Evolutionary conservation across 2,797 vertebrate species (phyloP).

Genomic region (Enteromius unitaeniatus): DNA sequence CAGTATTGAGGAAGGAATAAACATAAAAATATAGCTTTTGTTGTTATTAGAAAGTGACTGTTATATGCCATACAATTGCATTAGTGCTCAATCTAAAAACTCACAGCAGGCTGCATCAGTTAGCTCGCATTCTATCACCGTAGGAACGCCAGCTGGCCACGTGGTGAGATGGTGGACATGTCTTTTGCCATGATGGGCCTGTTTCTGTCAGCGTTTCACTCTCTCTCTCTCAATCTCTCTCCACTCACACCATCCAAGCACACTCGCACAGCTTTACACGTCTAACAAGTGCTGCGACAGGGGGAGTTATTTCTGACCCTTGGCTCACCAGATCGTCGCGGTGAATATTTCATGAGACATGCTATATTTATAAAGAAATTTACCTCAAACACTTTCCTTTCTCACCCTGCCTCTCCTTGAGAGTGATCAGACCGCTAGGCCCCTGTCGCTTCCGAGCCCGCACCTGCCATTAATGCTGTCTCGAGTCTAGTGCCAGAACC

Average conservation of each 20-base stretch:
- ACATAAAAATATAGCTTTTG: not conserved
- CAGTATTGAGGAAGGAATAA: not conserved
- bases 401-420: constrained; percentile 31
- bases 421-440: constrained; percentile 7
- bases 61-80: not conserved
- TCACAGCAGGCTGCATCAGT: constrained; percentile 16
- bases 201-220: constrained; percentile 45
- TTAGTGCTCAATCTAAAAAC: constrained; percentile 17
- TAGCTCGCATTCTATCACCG: constrained; percentile 34
- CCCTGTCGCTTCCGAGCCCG: constrained; percentile 14
- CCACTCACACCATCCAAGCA: constrained; percentile 30
- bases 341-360: constrained; percentile 66
- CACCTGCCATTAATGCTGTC: constrained; percentile 36
- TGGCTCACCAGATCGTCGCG: constrained; percentile 50
- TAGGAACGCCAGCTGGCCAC: constrained; percentile 29
- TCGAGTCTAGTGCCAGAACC: constrained; percentile 11
- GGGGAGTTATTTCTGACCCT: constrained; percentile 61
- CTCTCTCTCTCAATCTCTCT: constrained; percentile 36
- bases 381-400: constrained; percentile 56
- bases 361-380: constrained; percentile 66
- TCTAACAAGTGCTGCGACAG: constrained; percentile 60
- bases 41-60: not conserved
- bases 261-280: constrained; percentile 58
- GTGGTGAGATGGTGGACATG: constrained; percentile 24
- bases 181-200: constrained; percentile 39